These are phyloP conservation scores for Andrena bucephala DNA, from an alignment of 2,888 invertebrate genomes.

Conservation along the genomic window DNA sequence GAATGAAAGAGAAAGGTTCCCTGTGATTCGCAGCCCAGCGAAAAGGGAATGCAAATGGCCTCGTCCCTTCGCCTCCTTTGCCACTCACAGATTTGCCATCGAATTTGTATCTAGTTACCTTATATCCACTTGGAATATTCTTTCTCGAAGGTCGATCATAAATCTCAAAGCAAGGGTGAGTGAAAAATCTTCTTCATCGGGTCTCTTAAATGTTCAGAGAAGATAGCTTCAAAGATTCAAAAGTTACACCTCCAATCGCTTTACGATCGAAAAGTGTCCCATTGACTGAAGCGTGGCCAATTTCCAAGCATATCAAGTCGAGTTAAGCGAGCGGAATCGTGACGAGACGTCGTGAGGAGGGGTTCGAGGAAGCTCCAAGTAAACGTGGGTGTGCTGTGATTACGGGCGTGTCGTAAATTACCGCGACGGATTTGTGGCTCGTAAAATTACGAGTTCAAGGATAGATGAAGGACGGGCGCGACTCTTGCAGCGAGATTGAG, in stretches of 20 bases:
- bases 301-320: not conserved
- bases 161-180: too few relatives aligned
- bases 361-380: not conserved
- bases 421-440: constrained; percentile 45
- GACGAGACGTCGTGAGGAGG: not conserved
- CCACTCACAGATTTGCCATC: constrained; percentile 8
- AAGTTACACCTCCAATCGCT: too few relatives aligned
- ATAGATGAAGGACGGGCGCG: constrained; percentile 38
- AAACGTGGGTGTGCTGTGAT: constrained; percentile 38
- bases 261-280: too few relatives aligned
- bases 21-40: constrained; percentile 44
- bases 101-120: not conserved
- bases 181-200: too few relatives aligned
- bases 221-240: too few relatives aligned
- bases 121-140: too few relatives aligned
- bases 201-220: too few relatives aligned
- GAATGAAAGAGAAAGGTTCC: constrained; percentile 61
- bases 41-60: constrained; percentile 48
- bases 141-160: too few relatives aligned
- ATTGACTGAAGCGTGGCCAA: too few relatives aligned
- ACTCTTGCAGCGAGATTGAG: constrained; percentile 9
- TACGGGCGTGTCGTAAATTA: constrained; percentile 44
- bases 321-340: not conserved
- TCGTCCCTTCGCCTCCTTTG: constrained; percentile 30
- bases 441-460: constrained; percentile 62